These are phyloP conservation scores for Macaca nemestrina DNA, from an alignment of 2,113 vertebrate species.

Conservation along the genomic window DNA sequence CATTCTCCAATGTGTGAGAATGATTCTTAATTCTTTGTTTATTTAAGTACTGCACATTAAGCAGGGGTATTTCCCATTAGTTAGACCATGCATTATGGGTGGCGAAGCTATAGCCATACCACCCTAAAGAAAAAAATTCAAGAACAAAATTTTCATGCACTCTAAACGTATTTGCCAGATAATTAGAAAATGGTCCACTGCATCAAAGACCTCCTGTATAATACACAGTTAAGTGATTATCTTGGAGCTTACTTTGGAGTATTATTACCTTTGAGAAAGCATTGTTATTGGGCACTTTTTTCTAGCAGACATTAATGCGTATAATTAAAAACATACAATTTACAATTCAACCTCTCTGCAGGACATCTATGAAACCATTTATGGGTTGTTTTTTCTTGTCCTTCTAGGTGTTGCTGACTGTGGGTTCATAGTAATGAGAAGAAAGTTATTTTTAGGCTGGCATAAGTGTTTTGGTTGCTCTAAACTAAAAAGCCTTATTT, in stretches of 20 bases:
- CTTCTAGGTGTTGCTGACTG: slow-evolving; percentile 78
- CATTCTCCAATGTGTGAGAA: slow-evolving; percentile 33
- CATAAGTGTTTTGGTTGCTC: slow-evolving; percentile 72
- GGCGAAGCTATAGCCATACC: not conserved
- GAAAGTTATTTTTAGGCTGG: slow-evolving; percentile 79
- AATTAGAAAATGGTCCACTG: slow-evolving; percentile 71
- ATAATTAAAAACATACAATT: slow-evolving; percentile 82
- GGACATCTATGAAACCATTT: slow-evolving; percentile 78
- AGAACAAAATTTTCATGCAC: slow-evolving; percentile 33
- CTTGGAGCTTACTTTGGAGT: slow-evolving; percentile 65
- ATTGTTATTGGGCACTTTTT: slow-evolving; percentile 78
- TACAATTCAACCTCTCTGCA: slow-evolving; percentile 77
- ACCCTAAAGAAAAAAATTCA: slow-evolving; percentile 1
- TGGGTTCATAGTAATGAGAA: slow-evolving; percentile 75
- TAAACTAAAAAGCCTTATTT: slow-evolving; percentile 78
- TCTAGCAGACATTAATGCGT: slow-evolving; percentile 77
- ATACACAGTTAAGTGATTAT: slow-evolving; percentile 70
- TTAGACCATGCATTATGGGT: not conserved
- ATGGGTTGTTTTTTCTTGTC: slow-evolving; percentile 69
- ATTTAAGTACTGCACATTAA: not conserved
- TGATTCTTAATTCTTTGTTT: not conserved
- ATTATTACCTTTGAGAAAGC: slow-evolving; percentile 80
- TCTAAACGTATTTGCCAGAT: slow-evolving; percentile 62
- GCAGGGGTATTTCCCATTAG: not conserved
- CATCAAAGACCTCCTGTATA: slow-evolving; percentile 49